Evolutionary conservation across 2,888 invertebrate species (phyloP).

Genomic region (Hesperia comma): DNA sequence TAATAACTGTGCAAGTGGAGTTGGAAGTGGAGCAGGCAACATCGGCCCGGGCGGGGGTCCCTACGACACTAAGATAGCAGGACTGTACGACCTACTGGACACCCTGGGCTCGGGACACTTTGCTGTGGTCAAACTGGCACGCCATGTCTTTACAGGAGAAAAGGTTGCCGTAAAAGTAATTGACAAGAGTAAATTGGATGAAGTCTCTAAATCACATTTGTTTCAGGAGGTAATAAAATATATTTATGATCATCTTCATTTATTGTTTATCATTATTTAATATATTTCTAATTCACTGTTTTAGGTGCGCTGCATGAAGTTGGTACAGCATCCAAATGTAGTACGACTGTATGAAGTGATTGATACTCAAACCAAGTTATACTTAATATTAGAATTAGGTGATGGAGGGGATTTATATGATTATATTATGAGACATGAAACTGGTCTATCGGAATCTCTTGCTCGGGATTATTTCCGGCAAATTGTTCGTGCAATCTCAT

Average conservation of each 20-base stretch:
- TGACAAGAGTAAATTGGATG: slow-evolving; percentile 98
- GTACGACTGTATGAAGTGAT: slow-evolving; percentile 99
- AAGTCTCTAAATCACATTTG: slow-evolving; percentile 96
- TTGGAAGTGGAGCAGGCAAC: slow-evolving; percentile 57
- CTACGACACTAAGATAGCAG: slow-evolving; percentile 95
- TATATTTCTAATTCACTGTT: slow-evolving; percentile 39
- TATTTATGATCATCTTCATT: too few relatives aligned
- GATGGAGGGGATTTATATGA: slow-evolving; percentile 99
- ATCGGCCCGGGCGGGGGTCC: slow-evolving; percentile 69
- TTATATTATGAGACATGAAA: slow-evolving; percentile 98
- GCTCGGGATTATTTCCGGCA: slow-evolving; percentile 97
- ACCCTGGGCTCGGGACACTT: slow-evolving; percentile 99
- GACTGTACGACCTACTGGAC: slow-evolving; percentile 98
- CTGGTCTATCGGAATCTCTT: slow-evolving; percentile 92
- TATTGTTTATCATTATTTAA: not conserved
- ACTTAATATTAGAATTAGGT: slow-evolving; percentile 97
- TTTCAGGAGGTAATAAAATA: slow-evolving; percentile 91
- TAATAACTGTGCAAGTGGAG: slow-evolving; percentile 62
- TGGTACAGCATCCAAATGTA: slow-evolving; percentile 99
- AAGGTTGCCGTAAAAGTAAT: slow-evolving; percentile 99
- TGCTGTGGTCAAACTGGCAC: slow-evolving; percentile 98
- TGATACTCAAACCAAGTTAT: slow-evolving; percentile 98
- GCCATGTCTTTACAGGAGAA: slow-evolving; percentile 99
- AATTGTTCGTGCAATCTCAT: slow-evolving; percentile 98
- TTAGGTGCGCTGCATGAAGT: slow-evolving; percentile 97